A percentile compares a stretch with the other conserved stretches of the same genome.
These are phyloP conservation scores for Micrastur ruficollis DNA, from an alignment of 2,797 vertebrate genomes.

Conservation along the genomic window DNA sequence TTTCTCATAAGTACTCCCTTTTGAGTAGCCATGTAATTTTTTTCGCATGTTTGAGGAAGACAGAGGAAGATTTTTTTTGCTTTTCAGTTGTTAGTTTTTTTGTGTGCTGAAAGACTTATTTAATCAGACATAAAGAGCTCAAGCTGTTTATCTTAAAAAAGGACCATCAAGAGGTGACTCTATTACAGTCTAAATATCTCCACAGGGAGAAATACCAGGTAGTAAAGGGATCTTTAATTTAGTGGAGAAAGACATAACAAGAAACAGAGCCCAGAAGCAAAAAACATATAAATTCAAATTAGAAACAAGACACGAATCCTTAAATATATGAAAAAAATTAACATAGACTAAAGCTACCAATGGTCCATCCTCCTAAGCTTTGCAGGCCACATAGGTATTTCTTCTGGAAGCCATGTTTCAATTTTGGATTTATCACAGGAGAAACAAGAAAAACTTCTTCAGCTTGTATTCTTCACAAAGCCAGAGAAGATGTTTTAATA, in stretches of 20 bases:
- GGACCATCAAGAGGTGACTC: slow-evolving; percentile 28
- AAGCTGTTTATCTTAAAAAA: slow-evolving; percentile 16
- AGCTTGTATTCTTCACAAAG: neutral
- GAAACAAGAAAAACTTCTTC: neutral
- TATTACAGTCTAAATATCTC: slow-evolving; percentile 21
- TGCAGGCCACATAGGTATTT: neutral
- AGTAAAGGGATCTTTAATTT: slow-evolving; percentile 43
- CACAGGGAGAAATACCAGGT: slow-evolving; percentile 24
- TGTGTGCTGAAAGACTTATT: neutral
- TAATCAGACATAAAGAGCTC: slow-evolving; percentile 19
- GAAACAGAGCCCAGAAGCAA: slow-evolving; percentile 23
- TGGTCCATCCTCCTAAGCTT: neutral
- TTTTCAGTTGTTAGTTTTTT: neutral
- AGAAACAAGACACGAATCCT: neutral
- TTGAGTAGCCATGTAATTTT: neutral
- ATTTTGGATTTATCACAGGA: neutral
- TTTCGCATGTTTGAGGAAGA: neutral
- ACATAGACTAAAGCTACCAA: neutral
- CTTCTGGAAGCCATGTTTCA: neutral
- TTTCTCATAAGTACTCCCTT: neutral
- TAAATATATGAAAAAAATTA: neutral
- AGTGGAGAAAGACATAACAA: neutral
- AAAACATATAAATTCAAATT: slow-evolving; percentile 30
- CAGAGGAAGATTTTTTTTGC: neutral
- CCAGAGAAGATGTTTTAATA: neutral